Base-by-base conservation (phyloP, 1,140 invertebrate species). In the Cydia strobilella region DNA sequence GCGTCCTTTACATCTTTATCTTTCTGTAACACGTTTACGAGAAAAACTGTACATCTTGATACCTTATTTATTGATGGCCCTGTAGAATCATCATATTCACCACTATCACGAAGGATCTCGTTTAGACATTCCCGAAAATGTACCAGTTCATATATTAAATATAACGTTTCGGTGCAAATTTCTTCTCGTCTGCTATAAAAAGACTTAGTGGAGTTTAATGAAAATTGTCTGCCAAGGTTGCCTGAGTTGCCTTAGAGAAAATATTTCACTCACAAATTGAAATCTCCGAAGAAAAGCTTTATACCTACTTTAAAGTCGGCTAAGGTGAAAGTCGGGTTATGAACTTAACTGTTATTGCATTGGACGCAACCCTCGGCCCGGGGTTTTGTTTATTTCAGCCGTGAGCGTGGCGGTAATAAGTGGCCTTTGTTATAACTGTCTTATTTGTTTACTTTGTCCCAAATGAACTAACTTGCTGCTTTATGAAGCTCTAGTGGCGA, bases 311-410 rank as follows among this genome's bases (percentile, higher is more conserved):
- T 80, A 82, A 81, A 84, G 84, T 84, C 86, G 82, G 77, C 76
- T 73, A 80, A 80, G 82, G 79, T 82, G 83, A 82, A 86, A 86
- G 80, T 87, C 87, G 77, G 85, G 87, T 86, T 87, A 89, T 91
- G 89, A 90, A 88, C 89, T 87, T 90, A 90, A 92, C 85, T 92
- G 88, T 92, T 92, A 92, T 91, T 76, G 84, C 78, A 88, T 86
- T 87, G 85, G 85, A 83, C 84, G 79, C 72, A 80, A 76, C 78
- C 80, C 82, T 84, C 82, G 81, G 81, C 79, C 82, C 79, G 88
- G 85, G 88, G 87, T 92, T 92, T 90, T 87, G 84, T 89, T 89
- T 90, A 92, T 90, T 87, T 88, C 86, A 85, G 79, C 82, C 76
- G 80, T 75, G 54, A 82, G 84, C 76, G 80, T 75, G 54, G 89